Evolutionary conservation across 1,140 invertebrate genomes (phyloP), one percentile per base, ranked within the genome.

Genomic region (Tetramorium parvispinum): DNA sequence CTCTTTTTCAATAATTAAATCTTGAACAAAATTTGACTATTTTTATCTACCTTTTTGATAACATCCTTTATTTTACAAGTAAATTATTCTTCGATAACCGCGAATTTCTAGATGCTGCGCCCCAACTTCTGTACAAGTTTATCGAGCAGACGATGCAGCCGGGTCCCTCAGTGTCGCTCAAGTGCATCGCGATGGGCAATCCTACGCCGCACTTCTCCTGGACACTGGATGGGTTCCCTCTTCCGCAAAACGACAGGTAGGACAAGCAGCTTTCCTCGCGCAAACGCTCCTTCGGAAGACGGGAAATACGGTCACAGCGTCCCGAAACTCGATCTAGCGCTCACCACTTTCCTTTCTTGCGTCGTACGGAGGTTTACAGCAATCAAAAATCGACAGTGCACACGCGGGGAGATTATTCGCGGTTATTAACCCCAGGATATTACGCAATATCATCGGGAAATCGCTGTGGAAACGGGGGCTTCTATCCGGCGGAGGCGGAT

Each of bases 151-250:
- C 98, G 51, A 95, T 99, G 76, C 98, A 98, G 92, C 98, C 98
- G 0, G 98, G 98, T 32, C 97, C 98, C 46, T 97, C 97, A 86
- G 97, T 98, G 65, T 98, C 98, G 2, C 95, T 99, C 87, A 98
- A 98, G 95, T 99, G 98, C 95, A 97, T 98, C 53, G 98, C 98
- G 10, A 97, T 98, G 89, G 98, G 98, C 70, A 98, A 98, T 95
- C 98, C 98, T 24, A 97, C 98, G 65, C 98, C 98, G 21, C 97
- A 98, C 93, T 98, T 98, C 94, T 97, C 97, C 68, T 98, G 98
- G 98, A 97, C 97, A 49, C 95, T 98, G 86, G 98, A 98, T 94
- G 98, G 98, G 66, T 98, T 98, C 95, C 97, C 98, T 68, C 96
- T 98, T 92, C 97, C 97, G 32, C 96, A 97, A 91, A 96, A 96